Conservation (phyloP, 2,113 vertebrate genomes). For the Melospiza georgiana region DNA sequence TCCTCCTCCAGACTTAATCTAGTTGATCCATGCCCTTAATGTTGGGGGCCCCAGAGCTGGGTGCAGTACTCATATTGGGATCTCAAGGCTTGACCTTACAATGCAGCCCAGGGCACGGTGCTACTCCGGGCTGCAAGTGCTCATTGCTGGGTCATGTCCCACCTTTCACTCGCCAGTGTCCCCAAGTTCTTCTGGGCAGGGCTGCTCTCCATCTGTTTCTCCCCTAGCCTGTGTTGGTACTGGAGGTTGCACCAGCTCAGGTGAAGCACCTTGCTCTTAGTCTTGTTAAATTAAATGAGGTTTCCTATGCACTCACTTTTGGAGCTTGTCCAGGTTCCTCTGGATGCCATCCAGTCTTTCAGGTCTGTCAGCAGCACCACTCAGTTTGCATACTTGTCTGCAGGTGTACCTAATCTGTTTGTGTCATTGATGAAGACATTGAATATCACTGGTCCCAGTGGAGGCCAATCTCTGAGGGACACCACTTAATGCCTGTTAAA, state of each 20-base stretch:
- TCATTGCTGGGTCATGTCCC: not conserved
- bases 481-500: not conserved
- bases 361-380: not conserved
- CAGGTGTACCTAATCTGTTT: not conserved
- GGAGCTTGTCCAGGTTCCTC: not conserved
- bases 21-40: not conserved
- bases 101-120: not conserved
- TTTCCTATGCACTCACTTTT: not conserved
- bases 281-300: not conserved
- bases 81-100: not conserved
- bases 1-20: not conserved
- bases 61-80: fast-evolving
- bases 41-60: not conserved
- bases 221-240: not conserved
- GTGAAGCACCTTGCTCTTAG: not conserved
- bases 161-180: not conserved
- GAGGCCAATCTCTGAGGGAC: no score
- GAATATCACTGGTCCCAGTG: not conserved
- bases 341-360: not conserved
- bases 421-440: not conserved
- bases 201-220: not conserved
- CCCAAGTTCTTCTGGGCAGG: not conserved
- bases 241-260: not conserved
- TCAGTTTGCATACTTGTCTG: not conserved
- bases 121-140: no score